Evolutionary conservation across 2,113 vertebrate genomes (phyloP).

Genomic region (Hystrix brachyura): DNA sequence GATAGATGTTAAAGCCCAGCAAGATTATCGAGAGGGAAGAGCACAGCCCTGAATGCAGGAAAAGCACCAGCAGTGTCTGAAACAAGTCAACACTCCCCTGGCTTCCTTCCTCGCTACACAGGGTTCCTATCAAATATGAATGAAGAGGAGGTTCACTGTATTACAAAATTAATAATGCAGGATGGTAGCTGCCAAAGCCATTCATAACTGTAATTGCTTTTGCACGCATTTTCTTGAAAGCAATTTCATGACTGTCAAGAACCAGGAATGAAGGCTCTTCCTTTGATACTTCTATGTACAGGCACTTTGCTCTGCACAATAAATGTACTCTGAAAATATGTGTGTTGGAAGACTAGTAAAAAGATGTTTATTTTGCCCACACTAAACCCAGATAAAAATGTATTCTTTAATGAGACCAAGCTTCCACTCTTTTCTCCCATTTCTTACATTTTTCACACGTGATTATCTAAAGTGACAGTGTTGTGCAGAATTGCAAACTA

Average conservation of each 20-base stretch:
- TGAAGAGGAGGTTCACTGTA: slow-evolving; percentile 21
- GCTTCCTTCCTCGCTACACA: not conserved
- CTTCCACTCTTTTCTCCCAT: not conserved
- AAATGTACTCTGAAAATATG: not conserved
- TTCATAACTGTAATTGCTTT: slow-evolving; percentile 69
- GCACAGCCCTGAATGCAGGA: not conserved
- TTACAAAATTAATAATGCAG: slow-evolving; percentile 67
- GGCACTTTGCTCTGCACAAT: not conserved
- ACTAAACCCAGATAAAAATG: not conserved
- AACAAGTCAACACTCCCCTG: not conserved
- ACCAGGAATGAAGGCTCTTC: slow-evolving; percentile 29
- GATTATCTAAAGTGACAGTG: not conserved
- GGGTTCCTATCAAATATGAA: slow-evolving; percentile 70
- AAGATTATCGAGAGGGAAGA: not conserved
- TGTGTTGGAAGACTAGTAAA: not conserved
- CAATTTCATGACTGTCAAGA: slow-evolving; percentile 67
- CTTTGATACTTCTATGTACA: not conserved
- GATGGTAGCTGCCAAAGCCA: slow-evolving; percentile 5
- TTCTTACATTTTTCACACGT: slow-evolving; percentile 19
- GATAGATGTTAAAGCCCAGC: not conserved
- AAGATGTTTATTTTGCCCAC: not conserved
- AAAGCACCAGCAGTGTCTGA: not conserved
- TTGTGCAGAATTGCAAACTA: not conserved
- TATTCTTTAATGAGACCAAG: not conserved
- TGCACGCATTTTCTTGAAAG: slow-evolving; percentile 33